A percentile compares a stretch with the other conserved stretches of the same genome.
Evolutionary conservation across 2,888 invertebrate genomes (phyloP).

Genomic region (Lomographa bimaculata): DNA sequence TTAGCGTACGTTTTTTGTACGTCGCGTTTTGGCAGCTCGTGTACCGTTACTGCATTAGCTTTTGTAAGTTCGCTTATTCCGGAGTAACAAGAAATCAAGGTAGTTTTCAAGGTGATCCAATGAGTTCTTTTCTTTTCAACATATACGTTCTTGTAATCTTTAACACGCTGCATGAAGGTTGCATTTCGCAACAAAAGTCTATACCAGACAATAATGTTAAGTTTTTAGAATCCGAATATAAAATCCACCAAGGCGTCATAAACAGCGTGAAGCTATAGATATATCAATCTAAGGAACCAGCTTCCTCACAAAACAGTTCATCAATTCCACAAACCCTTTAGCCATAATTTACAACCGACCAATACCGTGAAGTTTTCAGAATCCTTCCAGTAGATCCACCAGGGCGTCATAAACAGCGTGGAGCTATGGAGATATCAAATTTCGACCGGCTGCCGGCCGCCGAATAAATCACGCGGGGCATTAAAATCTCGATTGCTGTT

Average conservation of each 20-base stretch:
- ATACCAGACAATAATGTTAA: conserved; percentile 29
- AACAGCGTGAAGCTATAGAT: conserved; percentile 75
- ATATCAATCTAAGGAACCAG: conserved; percentile 80
- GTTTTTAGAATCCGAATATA: conserved; percentile 34
- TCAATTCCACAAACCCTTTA: background rate
- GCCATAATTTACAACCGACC: conserved; percentile 16
- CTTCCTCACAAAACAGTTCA: conserved; percentile 34
- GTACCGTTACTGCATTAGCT: conserved; percentile 4
- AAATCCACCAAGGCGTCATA: conserved; percentile 65
- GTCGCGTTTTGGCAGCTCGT: background rate
- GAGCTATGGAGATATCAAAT: conserved; percentile 81
- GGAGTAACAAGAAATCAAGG: no score
- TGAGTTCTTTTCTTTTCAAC: no score
- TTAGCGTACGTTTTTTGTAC: conserved; percentile 31
- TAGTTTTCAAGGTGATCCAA: no score
- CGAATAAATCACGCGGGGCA: conserved; percentile 71
- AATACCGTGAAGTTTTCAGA: conserved; percentile 29
- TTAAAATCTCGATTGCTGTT: conserved; percentile 83
- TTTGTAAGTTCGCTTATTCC: no score
- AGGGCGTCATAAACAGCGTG: conserved; percentile 72
- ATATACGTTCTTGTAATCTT: no score
- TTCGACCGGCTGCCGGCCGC: conserved; percentile 65
- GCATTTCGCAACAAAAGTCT: no score
- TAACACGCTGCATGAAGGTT: no score
- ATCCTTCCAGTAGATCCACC: conserved; percentile 48